Conservation (phyloP, 2,888 invertebrate genomes). For the Heliothis peltigera region DNA sequence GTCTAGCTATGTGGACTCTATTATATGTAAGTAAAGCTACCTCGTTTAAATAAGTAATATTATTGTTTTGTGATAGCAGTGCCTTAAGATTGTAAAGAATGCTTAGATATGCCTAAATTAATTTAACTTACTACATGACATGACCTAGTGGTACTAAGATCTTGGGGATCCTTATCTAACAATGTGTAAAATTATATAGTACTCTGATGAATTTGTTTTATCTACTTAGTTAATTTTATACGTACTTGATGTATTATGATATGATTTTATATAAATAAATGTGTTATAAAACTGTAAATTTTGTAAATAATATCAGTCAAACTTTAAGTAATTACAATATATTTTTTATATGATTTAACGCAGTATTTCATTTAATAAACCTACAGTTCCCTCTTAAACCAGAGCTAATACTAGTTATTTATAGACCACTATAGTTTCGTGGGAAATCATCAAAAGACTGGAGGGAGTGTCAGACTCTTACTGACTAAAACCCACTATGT, state of each 20-base stretch:
- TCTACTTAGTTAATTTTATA: conserved; percentile 13
- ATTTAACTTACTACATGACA: conserved; percentile 23
- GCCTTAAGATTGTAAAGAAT: conserved; percentile 70
- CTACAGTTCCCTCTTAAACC: not conserved
- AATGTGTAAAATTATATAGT: conserved; percentile 4
- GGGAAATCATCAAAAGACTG: too few species aligned
- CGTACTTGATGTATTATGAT: too few species aligned
- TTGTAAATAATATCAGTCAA: conserved; percentile 64
- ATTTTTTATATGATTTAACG: conserved; percentile 56
- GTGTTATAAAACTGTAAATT: conserved; percentile 45
- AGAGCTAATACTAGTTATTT: too few species aligned
- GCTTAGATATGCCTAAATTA: conserved; percentile 33
- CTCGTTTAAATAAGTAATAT: conserved; percentile 58
- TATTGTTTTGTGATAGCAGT: conserved; percentile 81
- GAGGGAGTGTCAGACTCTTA: too few species aligned
- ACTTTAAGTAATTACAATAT: conserved; percentile 57
- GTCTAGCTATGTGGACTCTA: conserved; percentile 22
- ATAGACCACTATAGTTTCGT: too few species aligned
- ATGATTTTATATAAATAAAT: conserved; percentile 39
- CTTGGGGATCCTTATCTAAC: not conserved
- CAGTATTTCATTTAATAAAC: conserved; percentile 16
- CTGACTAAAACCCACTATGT: too few species aligned
- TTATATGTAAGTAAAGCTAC: conserved; percentile 49
- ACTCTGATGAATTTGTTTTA: conserved; percentile 17
- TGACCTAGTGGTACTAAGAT: not conserved